Conservation (phyloP, 2,888 invertebrate species). For the Zonitis immaculata region DNA sequence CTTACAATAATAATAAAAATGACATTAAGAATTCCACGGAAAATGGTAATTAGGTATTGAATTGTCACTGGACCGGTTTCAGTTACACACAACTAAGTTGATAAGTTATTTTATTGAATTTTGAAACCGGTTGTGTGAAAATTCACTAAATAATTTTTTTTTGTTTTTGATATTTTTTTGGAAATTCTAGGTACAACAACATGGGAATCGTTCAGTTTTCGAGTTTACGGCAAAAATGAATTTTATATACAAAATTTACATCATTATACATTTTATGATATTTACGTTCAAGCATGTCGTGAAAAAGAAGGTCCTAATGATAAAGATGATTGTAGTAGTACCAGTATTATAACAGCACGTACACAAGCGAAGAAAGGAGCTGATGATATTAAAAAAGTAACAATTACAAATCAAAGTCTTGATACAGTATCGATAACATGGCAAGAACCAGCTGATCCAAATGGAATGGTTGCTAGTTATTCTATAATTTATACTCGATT, state of each 20-base stretch:
- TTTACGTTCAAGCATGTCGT: constrained; percentile 76
- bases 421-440: constrained; percentile 68
- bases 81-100: too few relatives aligned
- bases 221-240: constrained; percentile 43
- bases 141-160: too few relatives aligned
- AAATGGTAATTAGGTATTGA: constrained; percentile 21
- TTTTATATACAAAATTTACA: constrained; percentile 60
- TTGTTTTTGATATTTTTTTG: too few relatives aligned
- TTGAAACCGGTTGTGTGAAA: too few relatives aligned
- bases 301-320: constrained; percentile 50
- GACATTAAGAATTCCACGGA: constrained; percentile 32
- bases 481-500: constrained; percentile 68
- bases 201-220: constrained; percentile 35
- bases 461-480: constrained; percentile 84
- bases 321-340: constrained; percentile 53
- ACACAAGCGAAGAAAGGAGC: constrained; percentile 51
- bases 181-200: constrained; percentile 26
- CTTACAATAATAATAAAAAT: constrained; percentile 15
- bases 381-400: constrained; percentile 59
- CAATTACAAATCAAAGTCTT: constrained; percentile 50
- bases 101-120: too few relatives aligned
- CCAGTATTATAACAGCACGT: constrained; percentile 49
- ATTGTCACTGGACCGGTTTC: too few relatives aligned
- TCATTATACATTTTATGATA: constrained; percentile 74
- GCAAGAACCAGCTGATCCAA: constrained; percentile 78